Evolutionary conservation across 2,888 invertebrate genomes (phyloP), one percentile per base, ranked within the genome.

Genomic region (Marronus borbonicus): DNA sequence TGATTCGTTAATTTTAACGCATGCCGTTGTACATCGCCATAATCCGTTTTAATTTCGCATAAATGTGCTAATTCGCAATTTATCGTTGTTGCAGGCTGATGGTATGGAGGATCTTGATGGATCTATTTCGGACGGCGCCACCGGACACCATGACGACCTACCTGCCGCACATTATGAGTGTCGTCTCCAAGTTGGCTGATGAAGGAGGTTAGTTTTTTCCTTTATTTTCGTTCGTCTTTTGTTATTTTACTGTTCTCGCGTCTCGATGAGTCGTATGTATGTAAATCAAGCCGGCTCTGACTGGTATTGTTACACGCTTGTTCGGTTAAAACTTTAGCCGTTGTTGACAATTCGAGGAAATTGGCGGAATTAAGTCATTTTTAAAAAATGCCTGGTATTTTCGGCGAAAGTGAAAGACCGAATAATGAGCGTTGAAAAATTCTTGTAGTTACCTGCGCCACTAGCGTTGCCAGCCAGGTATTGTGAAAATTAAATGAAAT

Each of bases 41-140:
- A 65, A 55, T 17, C 55, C 17, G 81, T 4, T 36, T 3, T 36
- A 36, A 5, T 36, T 36, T 8, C 44, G 8, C 0, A 44, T 44
- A 44, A 44, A 44, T 12, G 44, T 44, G 44, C 12, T 44, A 44
- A 44, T 44, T 44, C 12, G 12, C 2, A 12, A 44, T 44, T 44
- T 44, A 44, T 44, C 85, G 84, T 82, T 84, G 80, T 91, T 91
- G 49, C 89, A 93, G 93, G 83, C 91, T 92, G 87, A 89, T 91
- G 88, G 91, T 92, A 76, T 91, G 92, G 1, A 88, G 91, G 79
- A 88, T 91, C 80, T 87, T 93, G 78, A 86, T 92, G 85, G 92
- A 92, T 80, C 89, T 92, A 76, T 90, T 92, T 82, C 88, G 89
- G 79, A 88, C 87, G 52, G 90, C 90, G 28, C 84, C 87, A n/a